phyloP scores from a whole-genome alignment of 2,113 vertebrate genomes.

The Mormoops blainvillei region DNA sequence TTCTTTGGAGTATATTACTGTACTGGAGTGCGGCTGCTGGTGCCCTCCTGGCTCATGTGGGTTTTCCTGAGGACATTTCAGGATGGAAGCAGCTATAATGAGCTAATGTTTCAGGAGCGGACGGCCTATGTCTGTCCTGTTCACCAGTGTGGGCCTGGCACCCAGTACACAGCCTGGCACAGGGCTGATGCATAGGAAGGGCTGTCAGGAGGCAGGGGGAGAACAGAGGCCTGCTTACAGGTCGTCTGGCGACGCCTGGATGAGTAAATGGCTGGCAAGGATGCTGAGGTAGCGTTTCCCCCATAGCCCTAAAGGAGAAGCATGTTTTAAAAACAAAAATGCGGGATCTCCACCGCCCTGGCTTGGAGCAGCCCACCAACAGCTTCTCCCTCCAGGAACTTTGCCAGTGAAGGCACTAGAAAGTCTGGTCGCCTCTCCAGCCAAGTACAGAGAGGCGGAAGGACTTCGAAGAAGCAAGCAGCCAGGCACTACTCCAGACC shows the following conservation, averaged over 20 bases:
- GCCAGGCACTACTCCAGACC: neutral
- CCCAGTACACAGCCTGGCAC: neutral
- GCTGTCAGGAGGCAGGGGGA: neutral
- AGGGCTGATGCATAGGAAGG: neutral
- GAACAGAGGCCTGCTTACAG: neutral
- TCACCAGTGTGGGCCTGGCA: neutral
- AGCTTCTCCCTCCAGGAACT: neutral
- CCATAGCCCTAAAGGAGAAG: neutral
- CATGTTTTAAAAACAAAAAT: neutral
- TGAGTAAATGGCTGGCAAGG: neutral
- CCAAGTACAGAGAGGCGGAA: neutral
- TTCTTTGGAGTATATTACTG: neutral
- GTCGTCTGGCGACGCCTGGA: neutral
- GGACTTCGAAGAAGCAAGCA: neutral
- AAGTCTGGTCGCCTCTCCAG: neutral
- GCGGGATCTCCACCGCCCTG: neutral
- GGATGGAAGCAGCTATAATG: neutral
- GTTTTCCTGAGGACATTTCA: neutral
- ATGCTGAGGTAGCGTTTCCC: neutral
- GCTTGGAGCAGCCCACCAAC: neutral
- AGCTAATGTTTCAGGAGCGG: neutral
- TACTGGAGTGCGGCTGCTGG: neutral
- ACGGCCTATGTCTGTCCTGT: neutral
- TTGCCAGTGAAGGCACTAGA: neutral
- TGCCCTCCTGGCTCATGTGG: neutral